Percentiles rank a stretch among this genome's conserved stretches.
Evolutionary conservation across 2,113 vertebrate genomes (phyloP).

Genomic region (Gymnogyps californianus): DNA sequence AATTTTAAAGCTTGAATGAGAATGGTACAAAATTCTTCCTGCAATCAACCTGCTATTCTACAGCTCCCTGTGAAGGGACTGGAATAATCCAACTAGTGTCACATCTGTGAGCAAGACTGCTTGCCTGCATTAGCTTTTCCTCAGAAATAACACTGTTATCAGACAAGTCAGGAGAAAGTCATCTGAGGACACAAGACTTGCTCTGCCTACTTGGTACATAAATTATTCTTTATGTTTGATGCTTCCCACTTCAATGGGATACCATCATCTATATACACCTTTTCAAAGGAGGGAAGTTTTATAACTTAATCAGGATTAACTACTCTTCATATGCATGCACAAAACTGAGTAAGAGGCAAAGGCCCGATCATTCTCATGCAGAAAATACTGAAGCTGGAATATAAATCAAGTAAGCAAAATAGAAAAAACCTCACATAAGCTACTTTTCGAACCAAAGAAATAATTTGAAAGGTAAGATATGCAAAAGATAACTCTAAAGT

Average conservation of each 20-base stretch:
- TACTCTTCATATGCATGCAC: background rate
- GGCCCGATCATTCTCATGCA: background rate
- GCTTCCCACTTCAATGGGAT: background rate
- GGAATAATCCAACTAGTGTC: background rate
- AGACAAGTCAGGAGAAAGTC: background rate
- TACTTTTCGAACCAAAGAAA: background rate
- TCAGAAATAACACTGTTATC: background rate
- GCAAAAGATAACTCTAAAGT: background rate
- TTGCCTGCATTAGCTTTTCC: background rate
- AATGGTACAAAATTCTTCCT: background rate
- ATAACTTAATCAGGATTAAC: background rate
- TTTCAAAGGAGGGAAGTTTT: background rate
- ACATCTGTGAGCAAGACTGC: background rate
- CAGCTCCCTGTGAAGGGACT: background rate
- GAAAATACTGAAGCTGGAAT: background rate
- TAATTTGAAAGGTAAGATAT: background rate
- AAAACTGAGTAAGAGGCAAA: background rate
- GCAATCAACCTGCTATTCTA: slow-evolving; percentile 32
- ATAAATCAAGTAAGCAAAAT: background rate
- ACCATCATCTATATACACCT: background rate
- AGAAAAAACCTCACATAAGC: background rate
- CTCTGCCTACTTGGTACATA: background rate
- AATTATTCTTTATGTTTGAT: background rate
- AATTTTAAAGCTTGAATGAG: background rate
- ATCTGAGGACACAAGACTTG: background rate